phyloP scores from a whole-genome alignment of 2,113 vertebrate genomes.

The Scartelaos histophorus region DNA sequence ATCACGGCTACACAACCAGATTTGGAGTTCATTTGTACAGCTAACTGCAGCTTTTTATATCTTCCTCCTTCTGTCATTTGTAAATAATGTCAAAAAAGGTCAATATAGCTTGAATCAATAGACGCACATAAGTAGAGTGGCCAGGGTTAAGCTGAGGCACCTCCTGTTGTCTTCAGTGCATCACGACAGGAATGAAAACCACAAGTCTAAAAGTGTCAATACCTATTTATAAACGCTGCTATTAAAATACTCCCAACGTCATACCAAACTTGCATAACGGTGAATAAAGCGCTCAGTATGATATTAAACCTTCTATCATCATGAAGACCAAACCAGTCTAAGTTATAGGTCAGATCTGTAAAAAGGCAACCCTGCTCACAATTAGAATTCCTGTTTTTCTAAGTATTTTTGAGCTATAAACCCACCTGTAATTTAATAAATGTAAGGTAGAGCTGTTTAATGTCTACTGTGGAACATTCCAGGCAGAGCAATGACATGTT shows the following conservation, averaged over 20 bases:
- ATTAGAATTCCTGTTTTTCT: too few species aligned
- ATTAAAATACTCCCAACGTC: not conserved
- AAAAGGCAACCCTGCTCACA: too few species aligned
- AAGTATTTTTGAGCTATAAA: too few species aligned
- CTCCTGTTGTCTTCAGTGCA: not conserved
- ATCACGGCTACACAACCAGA: not conserved
- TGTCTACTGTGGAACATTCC: too few species aligned
- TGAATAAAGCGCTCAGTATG: too few species aligned
- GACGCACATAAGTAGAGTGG: not conserved
- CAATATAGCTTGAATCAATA: not conserved
- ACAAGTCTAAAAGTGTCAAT: not conserved
- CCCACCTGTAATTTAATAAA: too few species aligned
- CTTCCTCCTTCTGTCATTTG: not conserved
- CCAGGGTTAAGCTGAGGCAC: not conserved
- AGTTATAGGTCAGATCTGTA: too few species aligned
- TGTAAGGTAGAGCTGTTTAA: too few species aligned
- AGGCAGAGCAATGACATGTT: too few species aligned
- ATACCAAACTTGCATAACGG: too few species aligned
- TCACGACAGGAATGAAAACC: not conserved
- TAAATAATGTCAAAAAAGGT: constrained; percentile 3
- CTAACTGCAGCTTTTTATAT: not conserved
- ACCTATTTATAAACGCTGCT: not conserved
- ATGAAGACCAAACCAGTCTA: too few species aligned
- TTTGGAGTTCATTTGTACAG: not conserved
- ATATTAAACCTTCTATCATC: too few species aligned